phyloP scores from a whole-genome alignment of 35 echinoderm and acorn worm species.

The Chiridota heheva region DNA sequence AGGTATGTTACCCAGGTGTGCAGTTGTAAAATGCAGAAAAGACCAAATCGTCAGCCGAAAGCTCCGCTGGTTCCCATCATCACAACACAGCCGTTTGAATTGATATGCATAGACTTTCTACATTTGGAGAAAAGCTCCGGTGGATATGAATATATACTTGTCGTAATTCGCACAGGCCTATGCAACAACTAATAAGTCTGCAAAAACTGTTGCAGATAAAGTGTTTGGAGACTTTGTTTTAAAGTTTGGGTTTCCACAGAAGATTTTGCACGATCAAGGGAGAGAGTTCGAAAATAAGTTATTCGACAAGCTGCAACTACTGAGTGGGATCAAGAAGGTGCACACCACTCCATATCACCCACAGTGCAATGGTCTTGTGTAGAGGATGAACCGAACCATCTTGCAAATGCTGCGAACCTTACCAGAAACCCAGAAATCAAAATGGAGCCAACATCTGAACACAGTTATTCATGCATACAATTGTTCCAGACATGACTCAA shows the following conservation, averaged over 20 bases:
- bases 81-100: slow-evolving; percentile 45
- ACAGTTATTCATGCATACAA: slow-evolving; percentile 71
- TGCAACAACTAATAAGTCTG: too few species aligned
- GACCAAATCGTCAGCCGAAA: slow-evolving; percentile 13
- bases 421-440: slow-evolving; percentile 29
- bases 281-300: slow-evolving; percentile 62
- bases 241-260: slow-evolving; percentile 42
- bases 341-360: slow-evolving; percentile 67
- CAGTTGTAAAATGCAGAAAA: slow-evolving; percentile 17
- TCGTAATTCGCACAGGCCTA: not conserved
- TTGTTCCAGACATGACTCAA: slow-evolving; percentile 48
- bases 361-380: slow-evolving; percentile 45
- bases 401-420: slow-evolving; percentile 50
- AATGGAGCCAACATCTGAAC: slow-evolving; percentile 61
- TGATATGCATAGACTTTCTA: slow-evolving; percentile 51
- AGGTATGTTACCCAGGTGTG: slow-evolving; percentile 20
- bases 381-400: slow-evolving; percentile 63
- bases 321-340: slow-evolving; percentile 10
- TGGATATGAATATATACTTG: slow-evolving; percentile 40
- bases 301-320: slow-evolving; percentile 58
- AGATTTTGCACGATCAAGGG: slow-evolving; percentile 55
- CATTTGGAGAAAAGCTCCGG: slow-evolving; percentile 38
- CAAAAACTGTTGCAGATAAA: slow-evolving; percentile 21
- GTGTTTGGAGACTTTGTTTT: slow-evolving; percentile 20
- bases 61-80: slow-evolving; percentile 47